phyloP scores from a whole-genome alignment of 2,888 invertebrate species.

The Pammene fasciana region DNA sequence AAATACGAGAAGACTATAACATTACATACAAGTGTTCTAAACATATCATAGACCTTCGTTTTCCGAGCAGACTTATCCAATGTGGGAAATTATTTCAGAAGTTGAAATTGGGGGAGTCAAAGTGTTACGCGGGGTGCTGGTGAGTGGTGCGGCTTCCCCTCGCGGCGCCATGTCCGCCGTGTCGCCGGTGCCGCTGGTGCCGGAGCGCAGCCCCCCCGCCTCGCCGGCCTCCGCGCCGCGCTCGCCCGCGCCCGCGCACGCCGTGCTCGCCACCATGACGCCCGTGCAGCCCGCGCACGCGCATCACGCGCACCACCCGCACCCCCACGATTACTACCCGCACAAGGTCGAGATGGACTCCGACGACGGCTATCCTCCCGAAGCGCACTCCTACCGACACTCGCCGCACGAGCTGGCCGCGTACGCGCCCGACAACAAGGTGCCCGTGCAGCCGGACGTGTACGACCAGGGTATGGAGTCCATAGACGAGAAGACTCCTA shows the following conservation, averaged over 20 bases:
- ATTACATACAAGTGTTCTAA: constrained; percentile 16
- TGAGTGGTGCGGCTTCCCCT: constrained; percentile 38
- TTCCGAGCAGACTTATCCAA: constrained; percentile 25
- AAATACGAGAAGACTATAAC: constrained; percentile 13
- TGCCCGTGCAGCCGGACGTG: constrained; percentile 81
- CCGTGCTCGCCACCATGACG: constrained; percentile 93
- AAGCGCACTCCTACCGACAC: constrained; percentile 84
- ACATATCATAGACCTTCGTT: constrained; percentile 10
- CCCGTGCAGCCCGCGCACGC: constrained; percentile 88
- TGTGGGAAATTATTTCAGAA: constrained; percentile 64
- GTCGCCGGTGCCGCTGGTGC: constrained; percentile 70
- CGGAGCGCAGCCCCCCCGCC: constrained; percentile 66
- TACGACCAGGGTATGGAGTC: constrained; percentile 79
- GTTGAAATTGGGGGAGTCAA: constrained; percentile 59
- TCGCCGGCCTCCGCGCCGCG: constrained; percentile 81
- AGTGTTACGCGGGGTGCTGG: constrained; percentile 71
- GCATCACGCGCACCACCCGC: constrained; percentile 65
- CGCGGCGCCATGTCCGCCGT: constrained; percentile 74
- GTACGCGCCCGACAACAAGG: constrained; percentile 83
- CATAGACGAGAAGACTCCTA: constrained; percentile 87
- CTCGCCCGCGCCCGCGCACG: constrained; percentile 87
- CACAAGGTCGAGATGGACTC: constrained; percentile 86
- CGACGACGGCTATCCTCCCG: constrained; percentile 84
- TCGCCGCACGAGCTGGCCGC: constrained; percentile 81
- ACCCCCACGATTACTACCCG: constrained; percentile 86